A percentile compares a stretch with the other conserved stretches of the same genome.
Evolutionary conservation across 1,140 invertebrate species (phyloP).

Genomic region (Drosophila punjabiensis): DNA sequence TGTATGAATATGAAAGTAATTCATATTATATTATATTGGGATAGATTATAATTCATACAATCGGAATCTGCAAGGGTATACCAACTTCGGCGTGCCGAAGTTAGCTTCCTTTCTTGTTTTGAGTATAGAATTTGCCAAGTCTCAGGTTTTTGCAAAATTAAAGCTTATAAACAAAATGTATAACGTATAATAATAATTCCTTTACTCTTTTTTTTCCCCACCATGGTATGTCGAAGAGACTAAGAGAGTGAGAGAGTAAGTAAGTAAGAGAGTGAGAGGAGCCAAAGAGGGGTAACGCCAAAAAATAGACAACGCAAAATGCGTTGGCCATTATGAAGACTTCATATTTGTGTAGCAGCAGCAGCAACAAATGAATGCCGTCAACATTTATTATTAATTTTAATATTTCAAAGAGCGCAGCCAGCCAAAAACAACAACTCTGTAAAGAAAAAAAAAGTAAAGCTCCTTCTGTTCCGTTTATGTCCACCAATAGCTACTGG

Average conservation of each 20-base stretch:
- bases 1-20: too few relatives aligned
- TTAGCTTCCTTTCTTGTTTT: too few relatives aligned
- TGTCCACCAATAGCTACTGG: constrained; percentile 18
- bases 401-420: constrained; percentile 74
- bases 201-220: not conserved
- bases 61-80: too few relatives aligned
- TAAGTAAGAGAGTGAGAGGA: too few relatives aligned
- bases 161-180: not conserved
- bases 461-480: not conserved
- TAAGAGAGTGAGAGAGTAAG: too few relatives aligned
- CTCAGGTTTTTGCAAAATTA: too few relatives aligned
- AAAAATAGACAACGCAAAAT: constrained; percentile 52
- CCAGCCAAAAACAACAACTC: constrained; percentile 25
- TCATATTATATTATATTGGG: too few relatives aligned
- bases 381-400: constrained; percentile 81
- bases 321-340: constrained; percentile 58
- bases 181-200: not conserved
- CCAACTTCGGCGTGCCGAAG: too few relatives aligned
- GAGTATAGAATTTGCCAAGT: too few relatives aligned
- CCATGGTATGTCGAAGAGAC: not conserved
- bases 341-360: constrained; percentile 56
- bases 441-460: constrained; percentile 6
- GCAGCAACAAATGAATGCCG: constrained; percentile 65
- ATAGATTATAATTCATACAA: too few relatives aligned
- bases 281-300: not conserved